Evolutionary conservation across 2,113 vertebrate genomes (phyloP), one percentile per base, ranked within the genome.

Genomic region (Trichomycterus rosablanca): DNA sequence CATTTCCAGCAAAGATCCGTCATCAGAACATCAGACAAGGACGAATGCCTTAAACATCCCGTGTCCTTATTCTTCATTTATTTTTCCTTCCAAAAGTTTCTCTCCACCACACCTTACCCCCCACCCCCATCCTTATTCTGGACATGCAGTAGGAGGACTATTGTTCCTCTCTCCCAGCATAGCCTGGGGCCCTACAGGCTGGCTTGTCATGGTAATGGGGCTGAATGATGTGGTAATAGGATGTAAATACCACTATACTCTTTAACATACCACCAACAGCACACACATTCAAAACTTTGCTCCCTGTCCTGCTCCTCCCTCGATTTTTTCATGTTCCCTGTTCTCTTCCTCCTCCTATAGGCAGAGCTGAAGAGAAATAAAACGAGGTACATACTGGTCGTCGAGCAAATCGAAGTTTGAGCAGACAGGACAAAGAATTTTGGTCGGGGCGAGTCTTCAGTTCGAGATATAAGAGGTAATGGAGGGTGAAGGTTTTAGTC

Each of bases 121-220:
- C 54, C 50, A 63, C 39, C 53, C 45, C 35, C 56, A n/a, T 30
- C 2, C 48, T 53, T 52, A 44, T 49, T 46, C 37, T 59, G 26
- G 39, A 32, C 63, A 55, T 74, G 61, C 65, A 60, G 63, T 58
- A 68, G 64, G 56, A 71, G 65, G 24, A 37, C 56, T 56, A 72
- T 76, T 76, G 69, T 76, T 72, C 39, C 43, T 22, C 42, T 45
- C 52, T 65, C 59, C 59, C 51, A 15, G 46, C 56, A 28, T 51
- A 59, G 59, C 74, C 61, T 26, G 50, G 46, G 63, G 59, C 55
- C 75, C 43, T 62, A 55, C 40, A 39, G 54, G 39, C 50, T 58
- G 67, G 60, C 71, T 75, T 75, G 70, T 75, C 76, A 75, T 77
- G 72, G 63, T 75, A 73, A 77, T 75, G 61, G 64, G 55, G 51